Evolutionary conservation across 2,797 vertebrate species (phyloP).

Genomic region (Tragopan temminckii): DNA sequence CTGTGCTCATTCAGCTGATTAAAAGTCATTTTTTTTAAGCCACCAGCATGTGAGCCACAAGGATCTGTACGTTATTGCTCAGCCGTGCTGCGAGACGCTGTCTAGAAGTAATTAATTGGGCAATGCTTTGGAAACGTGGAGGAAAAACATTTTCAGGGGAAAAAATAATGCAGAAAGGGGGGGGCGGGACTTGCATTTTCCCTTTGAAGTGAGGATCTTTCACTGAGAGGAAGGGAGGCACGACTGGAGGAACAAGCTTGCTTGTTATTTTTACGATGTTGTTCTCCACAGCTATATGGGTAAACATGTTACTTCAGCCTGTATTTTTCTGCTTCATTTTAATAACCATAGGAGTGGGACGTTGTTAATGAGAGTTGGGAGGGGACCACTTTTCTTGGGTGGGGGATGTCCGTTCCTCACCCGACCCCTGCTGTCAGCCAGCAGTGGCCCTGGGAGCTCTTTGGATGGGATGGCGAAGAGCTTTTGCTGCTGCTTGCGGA

Average conservation of each 20-base stretch:
- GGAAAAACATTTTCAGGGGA: conserved; percentile 64
- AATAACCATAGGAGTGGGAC: neutral
- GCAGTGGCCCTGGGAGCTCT: conserved; percentile 14
- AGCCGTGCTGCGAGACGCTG: conserved; percentile 77
- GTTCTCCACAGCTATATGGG: conserved; percentile 6
- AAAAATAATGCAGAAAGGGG: conserved; percentile 58
- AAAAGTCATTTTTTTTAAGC: conserved; percentile 78
- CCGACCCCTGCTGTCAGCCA: neutral
- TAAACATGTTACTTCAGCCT: conserved; percentile 2
- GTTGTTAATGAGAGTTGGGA: neutral
- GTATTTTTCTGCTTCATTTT: rapidly evolving
- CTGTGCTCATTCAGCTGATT: conserved; percentile 80
- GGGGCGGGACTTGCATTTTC: conserved; percentile 5
- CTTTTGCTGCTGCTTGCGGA: conserved; percentile 27
- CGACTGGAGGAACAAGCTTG: conserved; percentile 13
- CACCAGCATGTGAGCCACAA: conserved; percentile 79
- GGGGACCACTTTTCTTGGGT: neutral
- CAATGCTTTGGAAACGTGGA: conserved; percentile 68
- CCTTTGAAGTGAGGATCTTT: conserved; percentile 51
- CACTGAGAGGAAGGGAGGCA: conserved; percentile 19
- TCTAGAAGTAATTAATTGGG: conserved; percentile 80
- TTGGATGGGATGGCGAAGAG: neutral
- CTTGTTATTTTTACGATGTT: conserved; percentile 26
- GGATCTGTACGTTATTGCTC: conserved; percentile 79
- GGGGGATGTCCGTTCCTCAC: neutral